Evolutionary conservation across 2,888 invertebrate species (phyloP).

Genomic region (Amiota communis): DNA sequence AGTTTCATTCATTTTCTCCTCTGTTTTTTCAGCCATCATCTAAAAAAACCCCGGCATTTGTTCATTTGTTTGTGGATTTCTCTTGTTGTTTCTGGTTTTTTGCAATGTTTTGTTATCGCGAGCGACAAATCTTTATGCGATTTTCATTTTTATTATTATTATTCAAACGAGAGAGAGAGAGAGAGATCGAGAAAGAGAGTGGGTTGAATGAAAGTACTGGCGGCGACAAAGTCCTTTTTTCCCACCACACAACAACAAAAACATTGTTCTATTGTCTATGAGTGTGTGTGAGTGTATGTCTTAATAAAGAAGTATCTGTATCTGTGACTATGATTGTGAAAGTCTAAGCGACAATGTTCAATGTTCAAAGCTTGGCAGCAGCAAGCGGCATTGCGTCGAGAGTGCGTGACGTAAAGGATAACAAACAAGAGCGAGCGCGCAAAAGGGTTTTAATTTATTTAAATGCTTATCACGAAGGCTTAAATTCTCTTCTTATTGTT

Average conservation of each 20-base stretch:
- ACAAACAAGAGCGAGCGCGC: constrained; percentile 22
- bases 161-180: no score
- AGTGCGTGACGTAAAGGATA: constrained; percentile 27
- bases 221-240: background rate
- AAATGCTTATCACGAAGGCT: constrained; percentile 68
- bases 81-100: constrained; percentile 53
- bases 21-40: constrained; percentile 42
- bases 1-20: constrained; percentile 51
- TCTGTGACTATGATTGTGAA: background rate
- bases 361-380: no score
- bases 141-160: constrained; percentile 47
- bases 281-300: background rate
- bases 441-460: constrained; percentile 65
- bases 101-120: constrained; percentile 53
- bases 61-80: background rate
- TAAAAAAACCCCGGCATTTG: background rate
- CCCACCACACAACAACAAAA: background rate
- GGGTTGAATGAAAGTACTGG: background rate
- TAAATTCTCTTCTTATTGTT: constrained; percentile 51
- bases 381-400: background rate
- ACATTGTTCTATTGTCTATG: background rate
- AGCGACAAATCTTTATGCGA: constrained; percentile 65
- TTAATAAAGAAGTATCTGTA: background rate
- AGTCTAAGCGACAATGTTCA: background rate
- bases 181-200: no score